Percentiles rank a stretch among this genome's conserved stretches.
Conservation (phyloP, 2,797 vertebrate species). For the Capromys pilorides region DNA sequence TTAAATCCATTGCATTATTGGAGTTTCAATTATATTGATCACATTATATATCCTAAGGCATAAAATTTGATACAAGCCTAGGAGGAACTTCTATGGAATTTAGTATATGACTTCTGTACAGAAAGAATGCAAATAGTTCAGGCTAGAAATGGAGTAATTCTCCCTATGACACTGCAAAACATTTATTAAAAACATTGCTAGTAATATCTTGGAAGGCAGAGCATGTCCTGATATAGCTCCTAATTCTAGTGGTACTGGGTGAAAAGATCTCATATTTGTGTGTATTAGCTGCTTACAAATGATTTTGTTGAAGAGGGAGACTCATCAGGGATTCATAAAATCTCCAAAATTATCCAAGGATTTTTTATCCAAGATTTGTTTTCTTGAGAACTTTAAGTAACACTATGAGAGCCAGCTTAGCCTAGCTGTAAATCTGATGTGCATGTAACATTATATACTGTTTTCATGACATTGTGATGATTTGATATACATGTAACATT, state of each 20-base stretch:
- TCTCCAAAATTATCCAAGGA: not conserved
- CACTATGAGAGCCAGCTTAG: not conserved
- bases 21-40: not conserved
- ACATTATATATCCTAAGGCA: not conserved
- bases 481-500: not conserved
- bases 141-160: not conserved
- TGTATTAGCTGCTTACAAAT: not conserved
- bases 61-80: not conserved
- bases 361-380: not conserved
- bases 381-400: not conserved
- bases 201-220: not conserved
- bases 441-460: not conserved
- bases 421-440: not conserved
- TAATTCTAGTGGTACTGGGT: not conserved
- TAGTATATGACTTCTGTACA: not conserved
- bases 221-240: not conserved
- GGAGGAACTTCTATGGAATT: not conserved
- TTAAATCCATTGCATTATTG: not conserved
- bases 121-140: not conserved
- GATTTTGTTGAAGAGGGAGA: not conserved
- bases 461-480: not conserved
- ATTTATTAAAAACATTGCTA: not conserved
- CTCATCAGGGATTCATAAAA: not conserved
- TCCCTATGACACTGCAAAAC: not conserved
- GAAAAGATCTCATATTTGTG: not conserved